Evolutionary conservation across 2,888 invertebrate species (phyloP), one percentile per base, ranked within the genome.

Genomic region (Dyspetes luteomarginatus): DNA sequence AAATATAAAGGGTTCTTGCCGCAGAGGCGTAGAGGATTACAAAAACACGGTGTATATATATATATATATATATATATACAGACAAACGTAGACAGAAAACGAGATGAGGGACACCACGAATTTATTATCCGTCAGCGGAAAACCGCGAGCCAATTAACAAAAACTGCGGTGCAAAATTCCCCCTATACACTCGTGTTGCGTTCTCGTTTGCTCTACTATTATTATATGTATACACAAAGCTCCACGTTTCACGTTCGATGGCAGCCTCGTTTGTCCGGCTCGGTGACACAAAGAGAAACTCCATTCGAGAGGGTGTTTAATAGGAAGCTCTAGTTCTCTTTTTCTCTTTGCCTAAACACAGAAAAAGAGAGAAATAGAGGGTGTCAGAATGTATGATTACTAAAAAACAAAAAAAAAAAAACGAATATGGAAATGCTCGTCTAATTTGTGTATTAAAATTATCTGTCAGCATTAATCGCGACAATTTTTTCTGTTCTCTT

Each of bases 61-160:
- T 12, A 19, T n/a, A n/a, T n/a, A 43, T 15, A 22, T 9, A 12
- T 36, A 36, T 3, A 60, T 15, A 19, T 19, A 41, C 5, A 19
- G 36, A 17, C 0, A 36, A 22, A 36, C 5, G 17, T 17, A 30
- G 19, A 26, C 17, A 41, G 9, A 41, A 24, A 50, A 15, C 9
- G 26, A 36, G 17, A 24, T 9, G 7, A 12, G 9, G 64, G 19
- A 45, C 9, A 71, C 50, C 26, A 64, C 65, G 48, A 55, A 69
- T 80, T 69, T 67, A 76, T 72, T 72, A 68, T 68, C n/a, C 56
- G 77, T 69, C 73, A 77, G 64, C 48, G 58, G 68, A 17, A 19
- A 64, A 64, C 72, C 77, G 69, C 81, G 64, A 43, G 73, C 19
- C 69, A 65, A 77, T 81, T 77, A 65, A 81, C 55, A 68, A 68